Evolutionary conservation across 2,888 invertebrate genomes (phyloP).

Genomic region (Phengaris arion): DNA sequence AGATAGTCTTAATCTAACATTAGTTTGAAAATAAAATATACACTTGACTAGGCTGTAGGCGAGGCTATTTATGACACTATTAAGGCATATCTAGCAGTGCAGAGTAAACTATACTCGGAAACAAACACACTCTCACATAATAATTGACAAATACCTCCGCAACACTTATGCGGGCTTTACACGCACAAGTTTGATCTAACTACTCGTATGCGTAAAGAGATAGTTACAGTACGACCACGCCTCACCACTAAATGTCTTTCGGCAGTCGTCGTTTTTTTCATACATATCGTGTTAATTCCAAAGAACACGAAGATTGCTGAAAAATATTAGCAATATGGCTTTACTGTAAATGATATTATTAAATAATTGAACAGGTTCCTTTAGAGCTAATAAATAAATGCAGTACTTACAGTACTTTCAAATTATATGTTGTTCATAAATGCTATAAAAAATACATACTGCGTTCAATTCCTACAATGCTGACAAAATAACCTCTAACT

Average conservation of each 20-base stretch:
- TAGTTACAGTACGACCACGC: no score
- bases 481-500: no score
- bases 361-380: slow-evolving; percentile 22
- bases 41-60: slow-evolving; percentile 29
- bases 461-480: slow-evolving; percentile 3
- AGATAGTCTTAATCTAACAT: neutral
- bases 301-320: no score
- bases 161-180: no score
- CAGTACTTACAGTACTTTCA: neutral
- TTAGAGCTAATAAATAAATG: slow-evolving; percentile 11
- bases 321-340: no score
- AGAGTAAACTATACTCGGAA: neutral
- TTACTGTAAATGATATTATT: slow-evolving; percentile 12
- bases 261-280: no score
- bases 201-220: no score
- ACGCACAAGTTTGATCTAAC: no score
- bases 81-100: slow-evolving; percentile 31
- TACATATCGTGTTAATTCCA: no score
- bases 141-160: no score
- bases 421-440: neutral
- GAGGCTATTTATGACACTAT: slow-evolving; percentile 16
- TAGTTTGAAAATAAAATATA: slow-evolving; percentile 2
- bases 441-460: neutral
- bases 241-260: no score
- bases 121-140: neutral